phyloP scores from a whole-genome alignment of 1,140 invertebrate species.

The Sycophaga agraensis region DNA sequence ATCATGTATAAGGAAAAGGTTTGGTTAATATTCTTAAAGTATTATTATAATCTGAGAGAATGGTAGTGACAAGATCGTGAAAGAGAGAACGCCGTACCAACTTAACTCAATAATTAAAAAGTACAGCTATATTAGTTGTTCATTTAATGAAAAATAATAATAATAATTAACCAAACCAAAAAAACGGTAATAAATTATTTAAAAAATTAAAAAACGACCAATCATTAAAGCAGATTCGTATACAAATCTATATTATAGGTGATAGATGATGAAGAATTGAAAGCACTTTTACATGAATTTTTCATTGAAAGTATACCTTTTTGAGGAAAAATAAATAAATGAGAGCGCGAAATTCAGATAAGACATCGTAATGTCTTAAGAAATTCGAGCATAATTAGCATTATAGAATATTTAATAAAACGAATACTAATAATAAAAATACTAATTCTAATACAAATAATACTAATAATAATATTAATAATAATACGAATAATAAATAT shows the following conservation, averaged over 20 bases:
- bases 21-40: no score
- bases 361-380: constrained; percentile 32
- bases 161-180: neutral
- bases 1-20: no score
- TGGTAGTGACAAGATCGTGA: no score
- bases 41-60: no score
- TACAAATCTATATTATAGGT: constrained; percentile 35
- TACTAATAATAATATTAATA: neutral
- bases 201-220: constrained; percentile 21
- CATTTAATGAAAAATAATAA: no score
- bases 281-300: constrained; percentile 44
- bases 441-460: constrained; percentile 4
- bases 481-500: neutral
- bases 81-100: no score
- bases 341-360: constrained; percentile 23
- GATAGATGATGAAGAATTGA: constrained; percentile 35
- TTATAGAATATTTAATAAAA: constrained; percentile 11
- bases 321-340: constrained; percentile 5
- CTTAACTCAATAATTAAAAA: no score
- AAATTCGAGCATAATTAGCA: neutral
- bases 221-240: constrained; percentile 21
- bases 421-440: neutral
- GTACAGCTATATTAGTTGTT: constrained; percentile 13
- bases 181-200: neutral
- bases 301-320: constrained; percentile 42